phyloP scores from a whole-genome alignment of 2,113 vertebrate species.

The Ictalurus punctatus region DNA sequence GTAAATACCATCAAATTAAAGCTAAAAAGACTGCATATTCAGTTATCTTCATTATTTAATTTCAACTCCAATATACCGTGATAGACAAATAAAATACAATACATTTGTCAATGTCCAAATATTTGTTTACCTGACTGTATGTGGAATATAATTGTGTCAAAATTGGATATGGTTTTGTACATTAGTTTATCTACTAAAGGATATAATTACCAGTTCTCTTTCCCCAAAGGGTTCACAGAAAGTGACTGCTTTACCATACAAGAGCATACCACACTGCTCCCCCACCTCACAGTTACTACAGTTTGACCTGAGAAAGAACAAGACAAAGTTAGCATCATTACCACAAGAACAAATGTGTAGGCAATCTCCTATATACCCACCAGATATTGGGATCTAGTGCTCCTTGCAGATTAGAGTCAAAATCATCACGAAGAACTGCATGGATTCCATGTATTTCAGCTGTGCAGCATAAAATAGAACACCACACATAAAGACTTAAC shows the following conservation, averaged over 20 bases:
- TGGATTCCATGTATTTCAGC: conserved; percentile 90
- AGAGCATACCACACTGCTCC: conserved; percentile 87
- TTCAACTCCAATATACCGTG: background rate
- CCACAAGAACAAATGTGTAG: background rate
- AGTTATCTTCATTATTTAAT: background rate
- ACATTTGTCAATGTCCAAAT: background rate
- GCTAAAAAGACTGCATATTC: background rate
- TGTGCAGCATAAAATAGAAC: conserved; percentile 61
- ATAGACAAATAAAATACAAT: background rate
- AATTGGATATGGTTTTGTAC: background rate
- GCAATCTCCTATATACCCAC: conserved; percentile 69
- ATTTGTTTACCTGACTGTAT: background rate
- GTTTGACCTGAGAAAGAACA: conserved; percentile 77
- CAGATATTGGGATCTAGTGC: conserved; percentile 88
- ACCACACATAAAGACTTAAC: background rate
- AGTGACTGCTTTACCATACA: conserved; percentile 87
- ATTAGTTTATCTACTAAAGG: conserved; percentile 2
- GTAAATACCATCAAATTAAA: background rate
- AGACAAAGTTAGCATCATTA: background rate
- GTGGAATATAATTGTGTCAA: background rate
- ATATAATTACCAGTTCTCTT: conserved; percentile 85
- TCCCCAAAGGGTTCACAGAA: conserved; percentile 94
- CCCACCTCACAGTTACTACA: conserved; percentile 89
- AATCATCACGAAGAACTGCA: conserved; percentile 91
- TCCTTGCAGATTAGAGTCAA: conserved; percentile 87